phyloP scores from a whole-genome alignment of 2,797 vertebrate species.

The Neosalanx taihuensis region DNA sequence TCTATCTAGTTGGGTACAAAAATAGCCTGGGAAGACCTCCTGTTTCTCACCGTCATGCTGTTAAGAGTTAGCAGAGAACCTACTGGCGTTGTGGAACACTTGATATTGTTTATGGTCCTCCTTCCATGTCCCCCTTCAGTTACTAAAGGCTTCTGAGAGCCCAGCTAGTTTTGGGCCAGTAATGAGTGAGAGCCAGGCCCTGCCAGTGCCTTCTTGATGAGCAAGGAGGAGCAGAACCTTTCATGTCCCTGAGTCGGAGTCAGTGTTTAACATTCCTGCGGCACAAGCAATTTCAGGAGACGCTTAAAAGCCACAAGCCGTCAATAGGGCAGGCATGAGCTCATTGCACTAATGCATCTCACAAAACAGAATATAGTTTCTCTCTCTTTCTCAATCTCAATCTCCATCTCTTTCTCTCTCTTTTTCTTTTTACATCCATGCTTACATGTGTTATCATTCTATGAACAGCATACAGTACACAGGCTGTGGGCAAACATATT shows the following conservation, averaged over 20 bases:
- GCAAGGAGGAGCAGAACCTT: conserved; percentile 57
- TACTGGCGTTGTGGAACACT: conserved; percentile 11
- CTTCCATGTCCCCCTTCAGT: conserved; percentile 29
- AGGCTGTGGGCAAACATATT: conserved; percentile 19
- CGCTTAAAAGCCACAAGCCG: conserved; percentile 23
- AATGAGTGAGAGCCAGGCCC: conserved; percentile 31
- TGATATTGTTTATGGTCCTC: conserved; percentile 35
- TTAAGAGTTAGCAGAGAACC: background rate
- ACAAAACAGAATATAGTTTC: background rate
- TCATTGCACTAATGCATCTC: conserved; percentile 11
- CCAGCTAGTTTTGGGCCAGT: conserved; percentile 35
- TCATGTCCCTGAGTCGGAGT: conserved; percentile 52
- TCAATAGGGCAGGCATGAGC: conserved; percentile 22
- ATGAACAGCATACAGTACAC: conserved; percentile 3
- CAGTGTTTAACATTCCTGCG: conserved; percentile 75
- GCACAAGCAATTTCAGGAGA: conserved; percentile 41
- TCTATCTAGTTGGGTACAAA: background rate
- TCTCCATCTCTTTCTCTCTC: background rate
- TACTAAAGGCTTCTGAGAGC: conserved; percentile 24
- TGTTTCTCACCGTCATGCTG: background rate
- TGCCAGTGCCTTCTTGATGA: conserved; percentile 51
- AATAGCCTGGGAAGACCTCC: background rate
- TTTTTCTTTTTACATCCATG: background rate
- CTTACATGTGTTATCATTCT: background rate
- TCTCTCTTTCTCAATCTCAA: background rate